Evolutionary conservation across 1,140 invertebrate genomes (phyloP).

Genomic region (Dysdera silvatica): DNA sequence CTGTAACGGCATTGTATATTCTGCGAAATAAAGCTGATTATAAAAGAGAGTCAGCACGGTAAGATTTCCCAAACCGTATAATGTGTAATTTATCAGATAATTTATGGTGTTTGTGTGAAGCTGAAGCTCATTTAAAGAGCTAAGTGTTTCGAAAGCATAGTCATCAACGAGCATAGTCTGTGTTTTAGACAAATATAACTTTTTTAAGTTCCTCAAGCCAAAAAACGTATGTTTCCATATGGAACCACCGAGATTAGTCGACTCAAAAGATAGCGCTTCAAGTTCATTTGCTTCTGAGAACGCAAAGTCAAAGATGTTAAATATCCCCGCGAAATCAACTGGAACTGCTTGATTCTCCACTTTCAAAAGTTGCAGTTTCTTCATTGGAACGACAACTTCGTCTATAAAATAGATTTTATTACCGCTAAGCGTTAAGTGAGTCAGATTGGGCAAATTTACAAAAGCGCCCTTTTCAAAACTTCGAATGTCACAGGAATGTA

Average conservation of each 20-base stretch:
- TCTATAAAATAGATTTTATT: not conserved
- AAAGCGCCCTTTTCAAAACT: not conserved
- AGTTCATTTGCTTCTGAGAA: not conserved
- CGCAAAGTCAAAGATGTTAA: not conserved
- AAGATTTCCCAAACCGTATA: conserved; percentile 1
- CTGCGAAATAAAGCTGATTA: not conserved
- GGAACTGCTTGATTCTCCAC: not conserved
- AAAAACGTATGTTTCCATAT: conserved; percentile 39
- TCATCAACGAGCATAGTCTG: not conserved
- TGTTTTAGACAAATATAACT: not conserved
- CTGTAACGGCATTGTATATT: conserved; percentile 4
- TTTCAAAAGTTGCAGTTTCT: not conserved
- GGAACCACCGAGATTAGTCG: not conserved
- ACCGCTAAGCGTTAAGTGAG: not conserved
- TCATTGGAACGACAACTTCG: not conserved
- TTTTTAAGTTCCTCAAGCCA: conserved; percentile 5
- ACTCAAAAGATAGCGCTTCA: not conserved
- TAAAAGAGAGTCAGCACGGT: not conserved
- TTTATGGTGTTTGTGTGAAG: not conserved
- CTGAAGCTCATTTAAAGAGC: not conserved
- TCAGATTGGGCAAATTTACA: not conserved
- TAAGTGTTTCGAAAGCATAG: conserved; percentile 13
- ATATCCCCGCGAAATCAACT: not conserved
- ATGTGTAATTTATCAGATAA: conserved; percentile 4
- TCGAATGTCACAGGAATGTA: not conserved